phyloP scores from a whole-genome alignment of 2,113 vertebrate species.

The Garra rufa region DNA sequence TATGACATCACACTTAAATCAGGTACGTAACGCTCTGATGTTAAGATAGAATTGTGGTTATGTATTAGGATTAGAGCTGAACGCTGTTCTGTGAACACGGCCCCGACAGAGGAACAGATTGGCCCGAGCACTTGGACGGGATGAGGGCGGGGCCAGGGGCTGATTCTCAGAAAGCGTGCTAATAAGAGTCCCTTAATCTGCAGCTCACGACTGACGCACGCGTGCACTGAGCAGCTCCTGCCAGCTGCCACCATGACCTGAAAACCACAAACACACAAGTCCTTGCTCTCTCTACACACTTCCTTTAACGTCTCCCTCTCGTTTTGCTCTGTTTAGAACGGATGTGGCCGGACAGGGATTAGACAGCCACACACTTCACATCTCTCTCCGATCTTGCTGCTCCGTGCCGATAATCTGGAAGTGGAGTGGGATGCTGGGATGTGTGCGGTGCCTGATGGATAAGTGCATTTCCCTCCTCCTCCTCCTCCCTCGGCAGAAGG shows the following conservation, averaged over 20 bases:
- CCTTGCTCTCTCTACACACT: not conserved
- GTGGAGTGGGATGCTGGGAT: conserved; percentile 59
- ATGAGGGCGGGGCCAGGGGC: conserved; percentile 25
- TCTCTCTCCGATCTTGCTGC: not conserved
- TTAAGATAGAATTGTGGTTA: conserved; percentile 21
- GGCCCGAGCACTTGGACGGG: conserved; percentile 14
- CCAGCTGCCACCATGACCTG: conserved; percentile 37
- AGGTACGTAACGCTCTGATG: not conserved
- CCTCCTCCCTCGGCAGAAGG: conserved; percentile 73
- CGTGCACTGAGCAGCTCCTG: conserved; percentile 7
- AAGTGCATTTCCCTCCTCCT: conserved; percentile 59
- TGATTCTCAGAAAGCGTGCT: conserved; percentile 61
- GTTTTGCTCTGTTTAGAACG: not conserved
- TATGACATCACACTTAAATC: conserved; percentile 24
- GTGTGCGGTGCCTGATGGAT: conserved; percentile 71
- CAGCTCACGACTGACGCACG: conserved; percentile 50
- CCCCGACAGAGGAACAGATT: conserved; percentile 29
- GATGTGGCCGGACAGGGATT: not conserved
- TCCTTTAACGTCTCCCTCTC: not conserved
- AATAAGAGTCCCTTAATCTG: conserved; percentile 65
- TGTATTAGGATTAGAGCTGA: conserved; percentile 23
- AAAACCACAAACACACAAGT: conserved; percentile 18
- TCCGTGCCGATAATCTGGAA: conserved; percentile 68
- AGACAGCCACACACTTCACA: not conserved
- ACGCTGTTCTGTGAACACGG: not conserved